Base-by-base conservation (phyloP, 2,888 invertebrate species). In the Drymonia ruficornis region DNA sequence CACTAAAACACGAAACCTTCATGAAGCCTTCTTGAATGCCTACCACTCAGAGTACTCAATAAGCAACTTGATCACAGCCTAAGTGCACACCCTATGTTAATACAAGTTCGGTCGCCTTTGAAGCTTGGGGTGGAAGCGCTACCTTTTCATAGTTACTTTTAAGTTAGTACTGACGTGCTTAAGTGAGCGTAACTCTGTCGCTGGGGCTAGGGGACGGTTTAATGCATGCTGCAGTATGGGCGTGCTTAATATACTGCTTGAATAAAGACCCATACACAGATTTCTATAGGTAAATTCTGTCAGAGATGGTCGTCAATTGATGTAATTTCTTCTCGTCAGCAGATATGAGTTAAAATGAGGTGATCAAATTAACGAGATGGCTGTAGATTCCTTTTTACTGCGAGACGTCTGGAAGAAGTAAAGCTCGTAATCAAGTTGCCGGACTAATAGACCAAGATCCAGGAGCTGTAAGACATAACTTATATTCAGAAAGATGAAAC, bases 151-250 rank as follows among this genome's bases (percentile, higher is more conserved):
- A 63, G 56, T 58, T 54, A 55, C 48, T 68, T 57, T 62, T 56
- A 60, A 68, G 65, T 57, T 59, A 59, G 57, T 49, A 58, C 54
- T 61, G 62, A 50, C 83, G 82, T 84, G 84, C 80, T 79, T 70
- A 81, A 84, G 83, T 80, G 71, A 54, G 62, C 74, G 70, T 76
- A 75, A 78, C 75, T 72, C 76, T 80, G 78, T 80, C 78, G 67
- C 56, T 45, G 67, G 69, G 59, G 50, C 59, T 62, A 62, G 58
- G 68, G 62, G 65, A 61, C 67, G 56, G 60, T 59, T 47, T 67
- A 67, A 67, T 67, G 62, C 59, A 70, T 60, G 56, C 53, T 50
- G 68, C 53, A 44, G 52, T 60, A 56, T 58, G 44, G 59, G 53
- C 61, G 50, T 68, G 63, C 63, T 63, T 65, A 68, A 63, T 51